A percentile compares a stretch with the other conserved stretches of the same genome.
phyloP scores from a whole-genome alignment of 2,888 invertebrate genomes.

The Oithona nana region DNA sequence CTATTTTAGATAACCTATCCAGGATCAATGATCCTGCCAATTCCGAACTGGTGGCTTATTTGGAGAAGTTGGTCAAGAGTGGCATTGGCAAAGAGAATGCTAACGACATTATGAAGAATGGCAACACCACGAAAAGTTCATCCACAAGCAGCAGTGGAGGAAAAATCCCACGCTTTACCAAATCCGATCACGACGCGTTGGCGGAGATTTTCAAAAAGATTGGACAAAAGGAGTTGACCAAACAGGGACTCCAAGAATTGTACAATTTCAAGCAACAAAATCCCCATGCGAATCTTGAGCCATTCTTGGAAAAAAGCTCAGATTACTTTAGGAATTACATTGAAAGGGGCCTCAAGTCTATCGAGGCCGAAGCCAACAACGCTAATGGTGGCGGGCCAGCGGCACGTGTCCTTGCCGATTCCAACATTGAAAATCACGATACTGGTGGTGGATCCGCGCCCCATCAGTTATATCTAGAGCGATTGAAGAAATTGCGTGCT shows the following conservation, averaged over 20 bases:
- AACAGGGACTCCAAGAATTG: slow-evolving; percentile 52
- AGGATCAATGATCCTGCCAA: slow-evolving; percentile 41
- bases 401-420: slow-evolving; percentile 13
- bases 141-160: slow-evolving; percentile 21
- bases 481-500: slow-evolving; percentile 25
- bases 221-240: slow-evolving; percentile 64
- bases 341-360: slow-evolving; percentile 48
- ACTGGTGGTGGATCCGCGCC: neutral
- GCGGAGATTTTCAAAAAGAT: slow-evolving; percentile 78
- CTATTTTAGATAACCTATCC: slow-evolving; percentile 43
- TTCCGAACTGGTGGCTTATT: slow-evolving; percentile 67
- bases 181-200: slow-evolving; percentile 62
- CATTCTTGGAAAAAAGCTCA: slow-evolving; percentile 60
- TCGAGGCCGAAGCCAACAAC: slow-evolving; percentile 32
- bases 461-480: slow-evolving; percentile 23
- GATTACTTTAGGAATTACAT: slow-evolving; percentile 72
- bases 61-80: slow-evolving; percentile 42
- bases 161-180: slow-evolving; percentile 41
- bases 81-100: slow-evolving; percentile 31
- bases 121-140: slow-evolving; percentile 7
- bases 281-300: slow-evolving; percentile 65
- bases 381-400: slow-evolving; percentile 17
- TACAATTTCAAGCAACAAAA: slow-evolving; percentile 59
- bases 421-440: neutral
- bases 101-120: slow-evolving; percentile 29